Base-by-base conservation (phyloP, 2,888 invertebrate species). In the Lathronympha strigana region DNA sequence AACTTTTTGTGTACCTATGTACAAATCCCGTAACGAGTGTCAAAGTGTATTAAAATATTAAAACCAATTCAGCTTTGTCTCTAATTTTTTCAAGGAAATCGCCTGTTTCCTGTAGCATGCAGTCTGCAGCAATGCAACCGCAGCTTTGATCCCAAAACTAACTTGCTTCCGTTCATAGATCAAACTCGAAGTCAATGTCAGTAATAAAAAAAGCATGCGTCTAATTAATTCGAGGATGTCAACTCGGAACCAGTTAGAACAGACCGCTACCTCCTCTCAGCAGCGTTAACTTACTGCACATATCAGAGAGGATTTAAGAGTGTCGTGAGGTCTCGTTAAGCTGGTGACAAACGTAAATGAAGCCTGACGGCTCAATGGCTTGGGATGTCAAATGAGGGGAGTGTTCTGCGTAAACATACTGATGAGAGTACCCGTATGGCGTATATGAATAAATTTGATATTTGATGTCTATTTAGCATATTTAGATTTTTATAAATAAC, bases 301-400 rank as follows among this genome's bases (percentile, higher is more conserved):
- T 31, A 9, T 5, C 13, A 13, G 55, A 31, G 57, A 50, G 21
- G 19, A 13, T 19, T 31, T 4, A 31, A 50, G 50, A 40, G 49
- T 31, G 21, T 40, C 9, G 17, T 9, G 28, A 25, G 57, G 40
- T 51, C 63, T 43, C 5, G n/a, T 43, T 25, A 47, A 6, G 28
- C 19, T 58, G 78, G 69, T 71, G 69, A 66, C 67, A 73, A 71
- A 63, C 61, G 72, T 69, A 80, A 81, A 81, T 81, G 80, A 79
- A 79, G 77, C 80, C 72, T 80, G 76, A 76, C 80, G 76, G 73
- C 73, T 76, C 82, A 79, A 79, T 81, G 76, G 74, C 76, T 79
- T 79, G 78, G 71, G 76, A 77, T 77, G 75, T 76, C 77, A 77
- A 79, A 80, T 79, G 79, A 80, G 76, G 75, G 72, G 77, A 80